phyloP scores from a whole-genome alignment of 2,797 vertebrate genomes.

The Alosa sapidissima region DNA sequence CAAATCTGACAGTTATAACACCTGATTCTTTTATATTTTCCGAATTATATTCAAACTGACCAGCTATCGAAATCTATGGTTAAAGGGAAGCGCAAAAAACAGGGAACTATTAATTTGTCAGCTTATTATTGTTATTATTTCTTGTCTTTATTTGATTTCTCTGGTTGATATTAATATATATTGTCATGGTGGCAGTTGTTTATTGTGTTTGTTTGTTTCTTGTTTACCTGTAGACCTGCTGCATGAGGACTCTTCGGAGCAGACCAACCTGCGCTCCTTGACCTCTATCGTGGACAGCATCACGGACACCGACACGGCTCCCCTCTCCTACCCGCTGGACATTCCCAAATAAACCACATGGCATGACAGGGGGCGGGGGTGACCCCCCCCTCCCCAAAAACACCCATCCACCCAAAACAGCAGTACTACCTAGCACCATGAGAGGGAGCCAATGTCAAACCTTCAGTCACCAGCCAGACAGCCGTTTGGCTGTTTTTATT shows the following conservation, averaged over 20 bases:
- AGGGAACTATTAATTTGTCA: no score
- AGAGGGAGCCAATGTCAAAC: conserved; percentile 29
- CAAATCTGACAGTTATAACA: no score
- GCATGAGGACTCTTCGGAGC: conserved; percentile 79
- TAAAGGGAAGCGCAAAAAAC: no score
- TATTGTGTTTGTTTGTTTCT: background rate
- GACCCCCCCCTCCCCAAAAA: background rate
- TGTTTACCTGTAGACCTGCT: conserved; percentile 79
- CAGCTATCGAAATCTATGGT: no score
- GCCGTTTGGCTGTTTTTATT: conserved; percentile 31
- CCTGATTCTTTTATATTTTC: no score
- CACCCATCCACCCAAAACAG: conserved; percentile 27
- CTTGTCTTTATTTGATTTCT: no score
- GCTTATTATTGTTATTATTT: no score
- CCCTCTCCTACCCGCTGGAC: conserved; percentile 77
- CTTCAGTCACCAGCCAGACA: conserved; percentile 22
- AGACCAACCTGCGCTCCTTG: conserved; percentile 86
- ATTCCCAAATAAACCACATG: conserved; percentile 69
- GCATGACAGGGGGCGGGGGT: background rate
- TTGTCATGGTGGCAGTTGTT: background rate
- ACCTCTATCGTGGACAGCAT: conserved; percentile 95
- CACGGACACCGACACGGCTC: conserved; percentile 73
- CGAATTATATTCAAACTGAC: no score
- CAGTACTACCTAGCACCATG: conserved; percentile 46
- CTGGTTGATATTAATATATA: no score